A percentile compares a stretch with the other conserved stretches of the same genome.
These are phyloP conservation scores for Apostichopus japonicus DNA, from an alignment of 35 echinoderm and acorn worm species.

Conservation along the genomic window DNA sequence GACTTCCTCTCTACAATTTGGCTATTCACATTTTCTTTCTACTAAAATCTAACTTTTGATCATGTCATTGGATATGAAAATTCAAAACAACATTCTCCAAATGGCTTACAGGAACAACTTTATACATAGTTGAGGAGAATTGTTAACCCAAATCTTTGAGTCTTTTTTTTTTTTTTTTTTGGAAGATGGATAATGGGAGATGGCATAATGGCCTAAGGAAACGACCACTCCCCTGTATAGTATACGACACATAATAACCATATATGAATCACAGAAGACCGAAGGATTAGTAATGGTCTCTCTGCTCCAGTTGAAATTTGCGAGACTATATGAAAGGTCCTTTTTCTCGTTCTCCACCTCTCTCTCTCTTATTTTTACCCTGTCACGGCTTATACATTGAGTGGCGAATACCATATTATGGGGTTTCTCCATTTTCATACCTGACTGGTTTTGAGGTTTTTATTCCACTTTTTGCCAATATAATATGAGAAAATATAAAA, in stretches of 20 bases:
- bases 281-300: not conserved
- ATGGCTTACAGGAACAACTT: no score
- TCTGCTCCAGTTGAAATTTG: not conserved
- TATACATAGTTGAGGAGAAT: no score
- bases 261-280: not conserved
- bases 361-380: not conserved
- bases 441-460: slow-evolving; percentile 16
- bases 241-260: not conserved
- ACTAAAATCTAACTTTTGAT: no score
- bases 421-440: slow-evolving; percentile 33
- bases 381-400: not conserved
- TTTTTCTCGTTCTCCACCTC: not conserved
- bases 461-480: not conserved
- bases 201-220: not conserved
- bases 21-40: no score
- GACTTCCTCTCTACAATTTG: no score
- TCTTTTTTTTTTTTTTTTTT: not conserved
- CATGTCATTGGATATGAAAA: no score
- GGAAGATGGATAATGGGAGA: not conserved
- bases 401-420: not conserved
- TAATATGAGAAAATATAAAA: not conserved
- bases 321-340: not conserved
- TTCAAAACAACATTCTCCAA: no score
- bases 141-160: not conserved
- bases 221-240: not conserved